Base-by-base conservation (phyloP, 2,797 vertebrate species). In the Coreius guichenoti region DNA sequence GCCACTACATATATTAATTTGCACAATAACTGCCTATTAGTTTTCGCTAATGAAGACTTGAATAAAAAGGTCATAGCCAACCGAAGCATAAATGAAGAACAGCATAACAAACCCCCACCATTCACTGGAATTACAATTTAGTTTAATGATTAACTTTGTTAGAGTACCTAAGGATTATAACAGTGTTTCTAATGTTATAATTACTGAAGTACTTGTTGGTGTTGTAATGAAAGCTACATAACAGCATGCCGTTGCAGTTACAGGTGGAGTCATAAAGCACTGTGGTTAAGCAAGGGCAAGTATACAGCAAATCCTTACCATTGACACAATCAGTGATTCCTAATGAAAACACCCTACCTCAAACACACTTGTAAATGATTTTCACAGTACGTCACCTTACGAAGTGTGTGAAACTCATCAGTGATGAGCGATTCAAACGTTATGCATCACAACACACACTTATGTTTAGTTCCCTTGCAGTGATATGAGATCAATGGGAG, bases 131-230 rank as follows among this genome's bases (percentile, higher is more conserved):
- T 21, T 61, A 70, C 74, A 56, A 45, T 68, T 84, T 19, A 78
- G 58, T 33, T 68, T 45, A 69, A 33, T 5, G 79, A 80, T 80
- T 80, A 84, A 69, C 65, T 70, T 72, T 43, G 13, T 69, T 84
- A 58, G 83, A 84, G 83, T 79, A 84, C 75, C 83, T 84, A 84
- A 56, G 19, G 83, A 84, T 61, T 58, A 84, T 72, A 84, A 72
- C 75, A 36, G 83, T 77, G 73, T 23, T 70, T 56, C 83, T 84
- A 79, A 70, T 17, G 74, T 77, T 68, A 69, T 68, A 80, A 72
- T 73, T 26, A 39, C 31, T 33, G 67, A 85, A 73, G 68, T 80
- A 29, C 68, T 79, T 70, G 29, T 77, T 21, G 16, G 31, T 68
- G 82, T 36, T 1, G 51, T 69, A 56, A 77, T 56, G 49, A 78